A percentile compares a stretch with the other conserved stretches of the same genome.
These are phyloP conservation scores for Orientallactaga sibirica DNA, from an alignment of 2,797 vertebrate genomes.

Conservation along the genomic window DNA sequence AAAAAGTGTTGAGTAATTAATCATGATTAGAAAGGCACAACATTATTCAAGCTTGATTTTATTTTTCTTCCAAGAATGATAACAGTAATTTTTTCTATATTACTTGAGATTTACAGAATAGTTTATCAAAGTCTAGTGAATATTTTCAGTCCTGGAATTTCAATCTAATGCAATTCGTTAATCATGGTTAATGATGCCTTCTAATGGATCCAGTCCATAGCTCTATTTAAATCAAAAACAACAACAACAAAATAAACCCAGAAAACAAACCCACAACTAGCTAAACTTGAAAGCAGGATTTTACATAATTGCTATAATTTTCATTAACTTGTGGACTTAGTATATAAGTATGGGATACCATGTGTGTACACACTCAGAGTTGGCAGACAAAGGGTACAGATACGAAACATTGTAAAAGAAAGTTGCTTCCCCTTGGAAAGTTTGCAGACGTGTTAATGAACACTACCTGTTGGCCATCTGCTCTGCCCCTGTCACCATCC, in stretches of 20 bases:
- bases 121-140: not conserved
- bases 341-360: not conserved
- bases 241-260: not conserved
- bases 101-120: not conserved
- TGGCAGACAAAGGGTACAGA: not conserved
- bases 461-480: not conserved
- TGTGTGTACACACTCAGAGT: not conserved
- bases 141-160: not conserved
- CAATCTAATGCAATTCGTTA: not conserved
- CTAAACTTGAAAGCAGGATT: conserved; percentile 26
- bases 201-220: not conserved
- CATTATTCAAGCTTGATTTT: conserved; percentile 34
- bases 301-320: not conserved
- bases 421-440: not conserved
- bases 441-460: not conserved
- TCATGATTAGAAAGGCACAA: conserved; percentile 9
- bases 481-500: not conserved
- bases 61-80: not conserved
- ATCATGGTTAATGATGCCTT: not conserved
- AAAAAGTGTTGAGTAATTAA: conserved; percentile 23
- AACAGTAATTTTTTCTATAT: not conserved
- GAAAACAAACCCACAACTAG: not conserved
- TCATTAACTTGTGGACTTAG: not conserved
- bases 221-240: not conserved
- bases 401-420: not conserved